Evolutionary conservation across 2,113 vertebrate genomes (phyloP).

Genomic region (Erythrocebus patas): DNA sequence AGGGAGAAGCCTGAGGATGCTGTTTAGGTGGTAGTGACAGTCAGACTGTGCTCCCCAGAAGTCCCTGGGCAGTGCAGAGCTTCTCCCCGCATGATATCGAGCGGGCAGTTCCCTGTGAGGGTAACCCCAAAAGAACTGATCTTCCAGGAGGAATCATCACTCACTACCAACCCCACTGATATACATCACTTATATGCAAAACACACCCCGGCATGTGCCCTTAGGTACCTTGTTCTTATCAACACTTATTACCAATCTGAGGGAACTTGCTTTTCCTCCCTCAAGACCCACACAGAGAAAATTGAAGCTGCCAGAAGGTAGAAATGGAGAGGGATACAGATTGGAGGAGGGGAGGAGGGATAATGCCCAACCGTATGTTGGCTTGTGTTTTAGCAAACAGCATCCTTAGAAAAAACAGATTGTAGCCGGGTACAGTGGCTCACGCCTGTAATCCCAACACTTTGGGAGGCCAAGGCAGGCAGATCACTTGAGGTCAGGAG

Average conservation of each 20-base stretch:
- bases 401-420: background rate
- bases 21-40: background rate
- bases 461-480: too few relatives aligned
- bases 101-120: background rate
- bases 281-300: background rate
- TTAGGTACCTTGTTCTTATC: background rate
- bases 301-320: background rate
- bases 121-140: background rate
- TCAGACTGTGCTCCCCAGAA: conserved; percentile 1
- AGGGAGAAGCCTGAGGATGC: background rate
- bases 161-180: background rate
- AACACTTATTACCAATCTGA: background rate
- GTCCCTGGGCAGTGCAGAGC: background rate
- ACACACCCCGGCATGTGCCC: background rate
- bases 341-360: background rate
- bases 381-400: background rate
- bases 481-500: too few relatives aligned
- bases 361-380: background rate
- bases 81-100: background rate
- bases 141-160: background rate
- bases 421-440: background rate
- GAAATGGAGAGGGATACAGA: background rate
- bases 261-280: background rate
- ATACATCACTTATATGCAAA: background rate
- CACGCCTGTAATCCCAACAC: too few relatives aligned